phyloP scores from a whole-genome alignment of 2,113 vertebrate species.

The Pomatostomus ruficeps region DNA sequence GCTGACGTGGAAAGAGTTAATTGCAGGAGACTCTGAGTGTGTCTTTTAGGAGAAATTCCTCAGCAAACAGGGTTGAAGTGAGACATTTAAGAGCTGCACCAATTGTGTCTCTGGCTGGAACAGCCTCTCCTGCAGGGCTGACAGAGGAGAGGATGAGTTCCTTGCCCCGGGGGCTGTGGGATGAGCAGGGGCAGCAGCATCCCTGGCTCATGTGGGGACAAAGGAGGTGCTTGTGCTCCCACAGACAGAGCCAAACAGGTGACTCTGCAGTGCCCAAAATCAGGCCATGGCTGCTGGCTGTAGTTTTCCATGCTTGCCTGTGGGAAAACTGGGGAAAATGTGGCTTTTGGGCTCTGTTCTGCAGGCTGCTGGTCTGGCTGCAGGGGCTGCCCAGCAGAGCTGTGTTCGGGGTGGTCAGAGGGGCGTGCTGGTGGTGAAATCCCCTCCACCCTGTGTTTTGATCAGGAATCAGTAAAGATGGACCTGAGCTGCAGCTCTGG shows the following conservation, averaged over 20 bases:
- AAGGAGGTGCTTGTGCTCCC: not conserved
- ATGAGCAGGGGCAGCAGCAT: not conserved
- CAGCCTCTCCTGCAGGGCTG: not conserved
- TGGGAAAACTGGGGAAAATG: not conserved
- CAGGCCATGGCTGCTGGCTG: not conserved
- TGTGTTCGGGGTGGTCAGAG: not conserved
- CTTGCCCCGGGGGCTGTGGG: not conserved
- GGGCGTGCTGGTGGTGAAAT: not conserved
- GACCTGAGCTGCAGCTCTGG: not conserved
- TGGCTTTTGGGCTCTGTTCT: not conserved
- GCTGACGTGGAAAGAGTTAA: not conserved
- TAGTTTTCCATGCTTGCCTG: not conserved
- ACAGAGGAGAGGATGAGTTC: not conserved
- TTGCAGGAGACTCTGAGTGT: not conserved
- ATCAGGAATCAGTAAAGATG: not conserved
- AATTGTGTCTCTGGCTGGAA: not conserved
- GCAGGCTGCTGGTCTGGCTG: not conserved
- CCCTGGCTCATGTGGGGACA: not conserved
- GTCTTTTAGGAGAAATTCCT: not conserved
- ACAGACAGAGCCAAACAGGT: rapidly evolving
- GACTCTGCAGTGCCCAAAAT: not conserved
- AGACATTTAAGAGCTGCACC: not conserved
- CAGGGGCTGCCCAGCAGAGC: not conserved
- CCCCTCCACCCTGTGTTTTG: not conserved
- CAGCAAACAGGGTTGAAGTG: not conserved